Evolutionary conservation across 2,888 invertebrate genomes (phyloP), one percentile per base, ranked within the genome.

Genomic region (Polydrusus cervinus): DNA sequence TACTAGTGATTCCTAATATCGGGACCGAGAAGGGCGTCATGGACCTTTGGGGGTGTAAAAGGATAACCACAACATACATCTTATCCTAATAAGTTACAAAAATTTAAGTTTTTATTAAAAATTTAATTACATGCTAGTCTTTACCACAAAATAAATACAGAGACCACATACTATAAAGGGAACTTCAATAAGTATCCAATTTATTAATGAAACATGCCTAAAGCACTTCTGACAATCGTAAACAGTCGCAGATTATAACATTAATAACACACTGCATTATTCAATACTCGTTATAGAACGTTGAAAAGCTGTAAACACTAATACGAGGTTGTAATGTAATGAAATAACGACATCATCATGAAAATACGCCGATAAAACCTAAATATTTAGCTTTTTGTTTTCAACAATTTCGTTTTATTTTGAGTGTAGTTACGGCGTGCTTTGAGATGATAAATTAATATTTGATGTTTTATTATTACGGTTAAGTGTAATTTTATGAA

Each of bases 281-380:
- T 43, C n/a, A 43, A 43, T 43, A 43, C n/a, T 43, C 43, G 43
- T 43, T 43, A 34, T 34, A 9, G 34, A 9, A 34, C 34, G 43
- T 43, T 43, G 43, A 43, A 43, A 43, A n/a, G 43, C 43, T 43
- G 43, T 43, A 43, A 43, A 43, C 43, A 43, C 43, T 43, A 43
- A 43, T 43, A 43, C 43, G 43, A 43, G 43, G 5, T 43, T 34
- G 34, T 34, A 9, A 34, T 43, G 13, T 43, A 43, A 43, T 43
- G 43, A 43, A n/a, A 43, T 43, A 43, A 11, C 43, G 43, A 43
- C n/a, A 43, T 13, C 11, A 10, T 43, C 13, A 43, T 13, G 43
- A n/a, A 43, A 43, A 43, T 43, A 11, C 43, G 43, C n/a, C 43
- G 10, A 43, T 43, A 43, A 43, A 43, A 43, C 3, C 43, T n/a